Evolutionary conservation across 1,140 invertebrate species (phyloP), one percentile per base, ranked within the genome.

Genomic region (Holotrichia oblita): DNA sequence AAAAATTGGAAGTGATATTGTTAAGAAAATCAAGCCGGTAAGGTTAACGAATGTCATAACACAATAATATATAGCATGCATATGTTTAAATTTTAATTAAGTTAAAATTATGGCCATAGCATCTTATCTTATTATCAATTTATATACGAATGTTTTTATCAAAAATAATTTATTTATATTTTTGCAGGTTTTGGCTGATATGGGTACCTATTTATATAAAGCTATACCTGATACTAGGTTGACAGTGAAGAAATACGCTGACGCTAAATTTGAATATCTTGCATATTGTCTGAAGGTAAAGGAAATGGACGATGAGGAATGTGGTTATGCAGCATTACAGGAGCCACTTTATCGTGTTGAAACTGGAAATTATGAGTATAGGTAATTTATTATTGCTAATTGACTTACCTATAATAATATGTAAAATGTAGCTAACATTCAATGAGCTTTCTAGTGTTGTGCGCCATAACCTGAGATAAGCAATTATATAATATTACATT

Each of bases 221-320:
- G 98, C 98, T 0, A 98, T 99, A 82, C 98, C 98, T 2, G 98
- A 99, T 84, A 99, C 98, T 0, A 94, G 97, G 85, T 88, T 99
- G 40, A 99, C 98, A 0, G 98, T 99, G 41, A 95, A 96, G 83
- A 99, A 99, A 85, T 99, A 99, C 87, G 96, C 96, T 0, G 97
- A 99, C 89, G 94, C 95, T 0, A 99, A 99, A 88, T 99, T 99
- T 89, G 98, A 99, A 86, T 99, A 99, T 88, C 88, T 99, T 20
- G 99, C 98, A 0, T 99, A 99, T 87, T 99, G 98, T 86, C 88
- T 99, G 55, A 99, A 99, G 90, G 95, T 96, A 0, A 97, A 96
- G 86, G 98, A 99, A 90, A 96, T 99, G 94, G 98, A 99, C 84
- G 98, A 99, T 87, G 98, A 99, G 86, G 98, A 99, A 85, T 96